phyloP scores from a whole-genome alignment of 2,888 invertebrate species.

The Oligia fasciuncula region DNA sequence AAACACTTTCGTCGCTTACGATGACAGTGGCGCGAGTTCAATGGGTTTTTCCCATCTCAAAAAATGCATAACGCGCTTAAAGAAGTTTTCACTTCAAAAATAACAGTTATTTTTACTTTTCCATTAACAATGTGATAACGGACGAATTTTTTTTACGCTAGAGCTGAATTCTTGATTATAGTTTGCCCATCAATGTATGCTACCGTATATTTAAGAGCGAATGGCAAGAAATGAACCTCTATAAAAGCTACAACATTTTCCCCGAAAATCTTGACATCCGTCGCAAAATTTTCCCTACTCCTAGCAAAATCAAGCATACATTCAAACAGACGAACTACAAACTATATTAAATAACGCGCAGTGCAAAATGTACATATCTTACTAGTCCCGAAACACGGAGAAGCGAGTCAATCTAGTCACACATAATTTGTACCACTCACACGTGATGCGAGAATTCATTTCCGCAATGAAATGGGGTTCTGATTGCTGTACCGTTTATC shows the following conservation, averaged over 20 bases:
- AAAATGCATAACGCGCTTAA: too few species aligned
- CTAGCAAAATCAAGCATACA: conserved; percentile 34
- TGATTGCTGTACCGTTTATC: conserved; percentile 70
- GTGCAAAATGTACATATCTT: conserved; percentile 49
- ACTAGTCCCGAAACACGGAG: conserved; percentile 29
- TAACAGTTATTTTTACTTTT: too few species aligned
- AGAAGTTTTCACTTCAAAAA: too few species aligned
- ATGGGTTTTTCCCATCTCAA: too few species aligned
- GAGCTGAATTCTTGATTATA: neutral
- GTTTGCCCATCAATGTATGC: neutral
- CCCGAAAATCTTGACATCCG: neutral
- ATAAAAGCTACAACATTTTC: neutral
- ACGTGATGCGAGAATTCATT: conserved; percentile 69
- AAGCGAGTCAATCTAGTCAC: conserved; percentile 19
- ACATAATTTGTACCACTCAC: conserved; percentile 27
- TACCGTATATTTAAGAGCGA: neutral
- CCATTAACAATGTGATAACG: too few species aligned
- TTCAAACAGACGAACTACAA: conserved; percentile 38
- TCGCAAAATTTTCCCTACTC: neutral
- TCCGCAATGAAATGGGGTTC: conserved; percentile 70
- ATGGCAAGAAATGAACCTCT: neutral
- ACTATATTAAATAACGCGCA: conserved; percentile 48
- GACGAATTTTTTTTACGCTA: too few species aligned
- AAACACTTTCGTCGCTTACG: too few species aligned
- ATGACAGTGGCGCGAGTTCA: too few species aligned